Conservation (phyloP, 2,888 invertebrate species). For the Metallyticus violacea region DNA sequence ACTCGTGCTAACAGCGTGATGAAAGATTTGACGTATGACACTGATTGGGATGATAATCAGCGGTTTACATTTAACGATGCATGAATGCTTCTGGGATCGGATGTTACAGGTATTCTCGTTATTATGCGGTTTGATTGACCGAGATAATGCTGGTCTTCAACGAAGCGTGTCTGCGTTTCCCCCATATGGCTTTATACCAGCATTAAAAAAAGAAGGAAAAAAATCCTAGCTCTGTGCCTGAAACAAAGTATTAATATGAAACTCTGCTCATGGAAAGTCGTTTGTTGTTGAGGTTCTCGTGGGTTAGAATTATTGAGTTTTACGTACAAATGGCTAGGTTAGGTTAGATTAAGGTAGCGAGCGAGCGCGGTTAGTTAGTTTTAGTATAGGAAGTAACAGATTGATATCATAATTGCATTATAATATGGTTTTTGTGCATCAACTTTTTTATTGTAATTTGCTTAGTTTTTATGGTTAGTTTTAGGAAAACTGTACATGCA, state of each 20-base stretch:
- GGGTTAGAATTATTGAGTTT: too few species aligned
- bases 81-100: background rate
- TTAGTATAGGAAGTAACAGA: too few species aligned
- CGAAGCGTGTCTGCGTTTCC: background rate
- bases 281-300: too few species aligned
- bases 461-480: too few species aligned
- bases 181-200: background rate
- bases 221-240: background rate
- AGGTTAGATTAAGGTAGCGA: too few species aligned
- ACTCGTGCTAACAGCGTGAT: background rate
- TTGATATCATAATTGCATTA: too few species aligned
- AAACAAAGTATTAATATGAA: background rate
- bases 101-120: background rate
- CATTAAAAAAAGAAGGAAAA: background rate
- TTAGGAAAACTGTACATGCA: too few species aligned
- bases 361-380: too few species aligned
- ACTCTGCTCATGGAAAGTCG: background rate
- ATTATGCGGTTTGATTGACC: background rate
- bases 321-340: too few species aligned
- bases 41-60: background rate
- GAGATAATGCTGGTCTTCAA: background rate
- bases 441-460: too few species aligned
- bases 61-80: background rate
- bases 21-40: background rate
- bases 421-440: too few species aligned